Conservation (phyloP, 2,113 vertebrate species). For the Furnarius figulus region DNA sequence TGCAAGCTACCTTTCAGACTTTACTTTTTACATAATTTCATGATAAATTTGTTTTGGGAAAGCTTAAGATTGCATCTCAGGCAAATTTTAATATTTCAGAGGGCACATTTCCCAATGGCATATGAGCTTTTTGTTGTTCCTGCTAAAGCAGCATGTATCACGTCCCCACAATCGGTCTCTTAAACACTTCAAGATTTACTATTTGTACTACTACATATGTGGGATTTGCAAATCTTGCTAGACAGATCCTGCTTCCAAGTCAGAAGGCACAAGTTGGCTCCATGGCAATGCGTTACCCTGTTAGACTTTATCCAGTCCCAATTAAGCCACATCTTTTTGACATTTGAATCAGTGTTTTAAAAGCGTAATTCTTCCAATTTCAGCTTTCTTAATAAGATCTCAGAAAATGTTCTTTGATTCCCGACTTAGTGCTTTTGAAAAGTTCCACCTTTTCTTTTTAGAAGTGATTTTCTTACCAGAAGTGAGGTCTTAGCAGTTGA, state of each 20-base stretch:
- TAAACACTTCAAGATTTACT: not conserved
- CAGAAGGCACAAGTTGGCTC: not conserved
- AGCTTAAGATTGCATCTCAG: not conserved
- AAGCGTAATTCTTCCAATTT: not conserved
- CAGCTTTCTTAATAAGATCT: not conserved
- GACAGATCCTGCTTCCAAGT: not conserved
- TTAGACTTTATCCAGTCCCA: not conserved
- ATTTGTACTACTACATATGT: not conserved
- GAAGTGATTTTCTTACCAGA: not conserved
- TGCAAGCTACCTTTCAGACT: not conserved
- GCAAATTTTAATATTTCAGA: not conserved
- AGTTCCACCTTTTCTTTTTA: not conserved
- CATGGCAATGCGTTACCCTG: not conserved
- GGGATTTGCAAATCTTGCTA: not conserved
- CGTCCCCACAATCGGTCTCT: not conserved
- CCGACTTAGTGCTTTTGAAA: not conserved
- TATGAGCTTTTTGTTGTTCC: not conserved
- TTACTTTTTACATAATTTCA: not conserved
- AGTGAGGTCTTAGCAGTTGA: not conserved
- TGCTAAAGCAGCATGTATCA: not conserved
- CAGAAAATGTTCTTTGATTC: not conserved
- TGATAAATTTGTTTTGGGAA: not conserved
- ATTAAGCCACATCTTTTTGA: not conserved
- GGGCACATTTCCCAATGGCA: not conserved
- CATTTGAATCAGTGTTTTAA: not conserved